A percentile compares a stretch with the other conserved stretches of the same genome.
These are phyloP conservation scores for Desoria tigrina DNA, from an alignment of 2,888 invertebrate genomes.

Conservation along the genomic window DNA sequence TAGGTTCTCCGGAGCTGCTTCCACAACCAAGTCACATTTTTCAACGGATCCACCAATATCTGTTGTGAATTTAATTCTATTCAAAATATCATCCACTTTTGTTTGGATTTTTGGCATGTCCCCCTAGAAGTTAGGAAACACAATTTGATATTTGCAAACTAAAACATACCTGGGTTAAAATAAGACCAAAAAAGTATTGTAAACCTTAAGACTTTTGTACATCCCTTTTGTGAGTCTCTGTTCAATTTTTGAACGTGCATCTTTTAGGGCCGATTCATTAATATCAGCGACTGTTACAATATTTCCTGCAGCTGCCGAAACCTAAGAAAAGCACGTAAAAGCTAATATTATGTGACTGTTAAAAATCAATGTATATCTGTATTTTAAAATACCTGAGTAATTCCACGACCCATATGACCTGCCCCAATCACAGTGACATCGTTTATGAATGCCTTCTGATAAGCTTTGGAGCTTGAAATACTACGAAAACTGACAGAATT, in stretches of 20 bases:
- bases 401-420: constrained; percentile 45
- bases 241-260: constrained; percentile 58
- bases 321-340: constrained; percentile 55
- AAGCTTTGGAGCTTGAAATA: not conserved
- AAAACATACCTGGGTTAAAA: not conserved
- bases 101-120: not conserved
- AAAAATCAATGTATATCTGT: not conserved
- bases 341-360: not conserved
- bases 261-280: constrained; percentile 58
- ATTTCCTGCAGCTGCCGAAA: constrained; percentile 61
- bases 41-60: constrained; percentile 57
- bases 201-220: constrained; percentile 56
- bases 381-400: constrained; percentile 33
- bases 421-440: constrained; percentile 38
- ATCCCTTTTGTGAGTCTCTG: constrained; percentile 60
- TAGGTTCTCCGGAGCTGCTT: constrained; percentile 64
- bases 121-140: not conserved
- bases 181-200: not conserved
- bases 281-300: constrained; percentile 61
- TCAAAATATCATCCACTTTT: constrained; percentile 55
- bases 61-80: constrained; percentile 57
- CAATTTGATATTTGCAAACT: not conserved
- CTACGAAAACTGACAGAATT: no score
- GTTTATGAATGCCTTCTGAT: constrained; percentile 25
- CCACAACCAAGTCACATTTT: constrained; percentile 61